These are phyloP conservation scores for Semibalanus balanoides DNA, from an alignment of 1,140 invertebrate species.

Conservation along the genomic window DNA sequence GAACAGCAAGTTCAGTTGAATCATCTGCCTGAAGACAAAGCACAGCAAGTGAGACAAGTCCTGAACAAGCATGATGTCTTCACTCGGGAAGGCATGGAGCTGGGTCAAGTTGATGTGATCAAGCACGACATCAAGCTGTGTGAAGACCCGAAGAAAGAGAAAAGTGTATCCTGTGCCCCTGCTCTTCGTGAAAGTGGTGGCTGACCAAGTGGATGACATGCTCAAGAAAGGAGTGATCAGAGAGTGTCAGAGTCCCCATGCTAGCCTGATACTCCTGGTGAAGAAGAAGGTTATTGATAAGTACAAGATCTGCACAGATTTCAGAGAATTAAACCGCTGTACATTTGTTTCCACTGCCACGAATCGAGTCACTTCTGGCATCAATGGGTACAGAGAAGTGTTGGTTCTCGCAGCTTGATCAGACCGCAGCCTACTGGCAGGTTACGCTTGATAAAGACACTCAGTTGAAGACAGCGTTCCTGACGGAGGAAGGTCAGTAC, in stretches of 20 bases:
- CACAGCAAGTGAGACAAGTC: neutral
- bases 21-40: neutral
- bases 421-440: neutral
- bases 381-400: neutral
- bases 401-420: neutral
- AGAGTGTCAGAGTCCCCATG: neutral
- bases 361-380: neutral
- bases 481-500: neutral
- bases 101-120: neutral
- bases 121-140: neutral
- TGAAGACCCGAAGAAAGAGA: neutral
- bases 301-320: neutral
- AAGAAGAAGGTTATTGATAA: neutral
- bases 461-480: neutral
- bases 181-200: neutral
- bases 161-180: neutral
- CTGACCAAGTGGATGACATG: neutral
- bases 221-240: neutral
- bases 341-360: neutral
- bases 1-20: neutral
- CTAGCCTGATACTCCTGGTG: neutral
- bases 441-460: neutral
- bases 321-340: neutral
- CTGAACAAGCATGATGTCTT: neutral
- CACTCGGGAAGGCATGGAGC: neutral